phyloP scores from a whole-genome alignment of 2,113 vertebrate genomes.

The Megaleporinus macrocephalus region DNA sequence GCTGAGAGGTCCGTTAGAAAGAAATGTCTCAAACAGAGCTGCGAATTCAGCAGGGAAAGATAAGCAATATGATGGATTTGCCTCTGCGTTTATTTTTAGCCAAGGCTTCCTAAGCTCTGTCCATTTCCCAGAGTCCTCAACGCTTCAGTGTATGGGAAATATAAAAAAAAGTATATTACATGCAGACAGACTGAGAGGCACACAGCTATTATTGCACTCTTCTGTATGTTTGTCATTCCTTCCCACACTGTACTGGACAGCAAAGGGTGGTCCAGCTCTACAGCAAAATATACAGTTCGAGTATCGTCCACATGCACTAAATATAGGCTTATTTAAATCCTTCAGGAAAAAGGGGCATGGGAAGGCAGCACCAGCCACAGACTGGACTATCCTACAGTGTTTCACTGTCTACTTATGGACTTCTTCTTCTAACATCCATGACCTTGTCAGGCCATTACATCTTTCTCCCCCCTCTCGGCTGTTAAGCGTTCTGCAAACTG shows the following conservation, averaged over 20 bases:
- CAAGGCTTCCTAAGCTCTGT: constrained; percentile 43
- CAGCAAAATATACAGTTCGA: background rate
- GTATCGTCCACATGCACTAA: background rate
- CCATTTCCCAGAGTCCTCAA: constrained; percentile 50
- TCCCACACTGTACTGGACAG: constrained; percentile 17
- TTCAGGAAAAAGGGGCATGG: background rate
- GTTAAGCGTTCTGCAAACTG: background rate
- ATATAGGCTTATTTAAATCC: background rate
- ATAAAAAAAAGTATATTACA: background rate
- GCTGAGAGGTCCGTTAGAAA: background rate
- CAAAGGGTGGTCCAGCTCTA: background rate
- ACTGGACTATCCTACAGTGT: background rate
- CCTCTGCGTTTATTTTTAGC: constrained; percentile 53
- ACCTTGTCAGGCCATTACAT: background rate
- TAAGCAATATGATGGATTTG: constrained; percentile 25
- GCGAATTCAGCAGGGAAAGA: constrained; percentile 24
- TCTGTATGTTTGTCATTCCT: background rate
- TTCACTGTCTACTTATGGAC: background rate
- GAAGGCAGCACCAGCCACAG: background rate
- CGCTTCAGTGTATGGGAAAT: constrained; percentile 49
- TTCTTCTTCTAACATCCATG: background rate
- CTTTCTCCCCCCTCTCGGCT: background rate
- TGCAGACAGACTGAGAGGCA: background rate
- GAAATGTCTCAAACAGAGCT: background rate
- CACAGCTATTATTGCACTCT: constrained; percentile 15